Conservation (phyloP, 2,888 invertebrate species). For the Beris morrisii region DNA sequence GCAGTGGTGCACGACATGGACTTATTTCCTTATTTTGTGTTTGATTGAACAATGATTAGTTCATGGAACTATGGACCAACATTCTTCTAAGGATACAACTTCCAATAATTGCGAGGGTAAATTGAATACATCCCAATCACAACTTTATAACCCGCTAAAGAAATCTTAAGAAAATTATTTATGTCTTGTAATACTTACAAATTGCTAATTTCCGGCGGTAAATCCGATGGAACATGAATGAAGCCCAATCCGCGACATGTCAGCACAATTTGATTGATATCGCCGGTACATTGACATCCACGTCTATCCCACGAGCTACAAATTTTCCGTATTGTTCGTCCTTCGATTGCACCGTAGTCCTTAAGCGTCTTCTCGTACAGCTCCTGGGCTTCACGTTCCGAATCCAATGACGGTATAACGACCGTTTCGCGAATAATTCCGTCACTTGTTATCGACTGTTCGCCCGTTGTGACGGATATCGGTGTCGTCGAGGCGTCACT, state of each 20-base stretch:
- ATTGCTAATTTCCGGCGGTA: conserved; percentile 50
- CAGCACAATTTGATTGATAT: conserved; percentile 48
- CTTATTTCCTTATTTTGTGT: too few species aligned
- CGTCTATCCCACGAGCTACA: conserved; percentile 52
- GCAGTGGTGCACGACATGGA: too few species aligned
- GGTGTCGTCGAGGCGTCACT: conserved; percentile 12
- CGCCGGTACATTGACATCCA: conserved; percentile 52
- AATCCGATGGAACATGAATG: conserved; percentile 51
- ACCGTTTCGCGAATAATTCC: conserved; percentile 50
- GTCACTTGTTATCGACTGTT: conserved; percentile 39
- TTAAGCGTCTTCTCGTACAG: conserved; percentile 53
- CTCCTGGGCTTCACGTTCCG: conserved; percentile 54
- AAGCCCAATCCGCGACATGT: conserved; percentile 53
- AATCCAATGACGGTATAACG: conserved; percentile 52
- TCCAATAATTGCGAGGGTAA: too few species aligned
- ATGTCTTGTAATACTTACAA: conserved; percentile 49
- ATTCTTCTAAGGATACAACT: too few species aligned
- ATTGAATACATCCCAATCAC: too few species aligned
- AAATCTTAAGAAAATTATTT: too few species aligned
- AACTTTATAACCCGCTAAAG: too few species aligned
- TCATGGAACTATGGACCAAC: too few species aligned
- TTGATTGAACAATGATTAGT: too few species aligned
- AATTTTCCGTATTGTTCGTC: conserved; percentile 47
- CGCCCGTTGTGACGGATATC: conserved; percentile 25
- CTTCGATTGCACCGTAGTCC: conserved; percentile 43